These are phyloP conservation scores for Exocentrus adspersus DNA, from an alignment of 2,888 invertebrate genomes.

Conservation along the genomic window DNA sequence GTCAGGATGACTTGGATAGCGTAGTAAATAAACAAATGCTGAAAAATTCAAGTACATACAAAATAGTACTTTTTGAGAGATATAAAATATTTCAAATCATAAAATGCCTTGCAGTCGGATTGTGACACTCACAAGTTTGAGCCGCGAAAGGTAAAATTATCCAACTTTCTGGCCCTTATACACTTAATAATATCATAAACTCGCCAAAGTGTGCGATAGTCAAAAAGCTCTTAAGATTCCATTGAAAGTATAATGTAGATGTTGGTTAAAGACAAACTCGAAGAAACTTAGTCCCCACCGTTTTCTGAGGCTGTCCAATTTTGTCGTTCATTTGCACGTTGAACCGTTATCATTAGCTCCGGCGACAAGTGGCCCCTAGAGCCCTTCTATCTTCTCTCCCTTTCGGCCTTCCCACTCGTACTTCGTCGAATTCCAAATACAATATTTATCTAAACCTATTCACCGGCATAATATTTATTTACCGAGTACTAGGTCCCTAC, in stretches of 20 bases:
- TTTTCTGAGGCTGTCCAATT: conserved; percentile 50
- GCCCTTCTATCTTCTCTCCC: conserved; percentile 42
- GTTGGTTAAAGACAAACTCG: conserved; percentile 27
- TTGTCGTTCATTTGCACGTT: conserved; percentile 56
- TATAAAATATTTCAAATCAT: no score
- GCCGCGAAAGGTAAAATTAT: no score
- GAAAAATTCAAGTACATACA: no score
- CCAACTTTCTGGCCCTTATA: neutral
- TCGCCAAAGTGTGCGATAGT: neutral
- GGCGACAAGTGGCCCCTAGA: conserved; percentile 51
- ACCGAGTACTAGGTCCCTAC: neutral
- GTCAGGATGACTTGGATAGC: neutral
- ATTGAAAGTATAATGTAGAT: conserved; percentile 23
- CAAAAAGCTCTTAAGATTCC: conserved; percentile 14
- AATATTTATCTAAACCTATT: conserved; percentile 23
- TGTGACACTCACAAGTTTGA: no score
- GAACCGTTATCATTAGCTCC: conserved; percentile 55
- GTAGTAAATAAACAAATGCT: no score
- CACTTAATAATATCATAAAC: neutral
- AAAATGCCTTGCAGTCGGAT: no score
- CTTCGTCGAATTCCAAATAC: conserved; percentile 12
- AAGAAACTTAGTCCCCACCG: conserved; percentile 19
- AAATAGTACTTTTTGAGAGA: no score
- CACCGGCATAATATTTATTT: conserved; percentile 14
- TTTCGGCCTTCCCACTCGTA: conserved; percentile 24